A percentile compares a stretch with the other conserved stretches of the same genome.
Evolutionary conservation across 2,888 invertebrate species (phyloP).

Genomic region (Panopea generosa): DNA sequence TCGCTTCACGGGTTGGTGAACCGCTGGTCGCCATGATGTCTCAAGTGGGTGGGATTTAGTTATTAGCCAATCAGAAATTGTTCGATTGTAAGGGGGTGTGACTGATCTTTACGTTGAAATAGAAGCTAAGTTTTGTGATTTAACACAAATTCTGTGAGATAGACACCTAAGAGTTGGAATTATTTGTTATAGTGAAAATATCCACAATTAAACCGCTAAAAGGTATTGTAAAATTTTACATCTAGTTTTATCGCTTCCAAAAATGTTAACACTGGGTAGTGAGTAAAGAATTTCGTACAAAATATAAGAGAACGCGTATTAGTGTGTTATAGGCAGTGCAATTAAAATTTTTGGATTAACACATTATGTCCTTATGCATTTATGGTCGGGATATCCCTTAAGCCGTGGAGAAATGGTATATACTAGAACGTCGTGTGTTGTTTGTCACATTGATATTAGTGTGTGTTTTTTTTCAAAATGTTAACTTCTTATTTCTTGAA

Average conservation of each 20-base stretch:
- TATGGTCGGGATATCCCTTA: slow-evolving; percentile 28
- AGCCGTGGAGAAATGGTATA: slow-evolving; percentile 28
- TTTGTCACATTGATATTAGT: too few species aligned
- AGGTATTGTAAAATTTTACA: slow-evolving; percentile 67
- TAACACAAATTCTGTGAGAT: slow-evolving; percentile 61
- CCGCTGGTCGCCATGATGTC: slow-evolving; percentile 28
- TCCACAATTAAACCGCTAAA: slow-evolving; percentile 59
- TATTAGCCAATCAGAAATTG: slow-evolving; percentile 38
- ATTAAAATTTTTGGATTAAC: background rate
- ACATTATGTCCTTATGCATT: slow-evolving; percentile 21
- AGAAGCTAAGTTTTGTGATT: slow-evolving; percentile 58
- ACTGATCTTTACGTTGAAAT: slow-evolving; percentile 35
- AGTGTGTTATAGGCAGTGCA: background rate
- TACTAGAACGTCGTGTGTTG: too few species aligned
- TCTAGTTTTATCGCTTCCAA: slow-evolving; percentile 46
- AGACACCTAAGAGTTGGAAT: slow-evolving; percentile 63
- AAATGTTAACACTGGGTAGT: slow-evolving; percentile 6
- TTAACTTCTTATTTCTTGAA: too few species aligned
- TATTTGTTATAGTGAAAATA: slow-evolving; percentile 59
- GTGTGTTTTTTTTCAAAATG: too few species aligned
- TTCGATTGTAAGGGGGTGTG: slow-evolving; percentile 23
- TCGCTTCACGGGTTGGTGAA: slow-evolving; percentile 1
- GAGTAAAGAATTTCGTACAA: background rate
- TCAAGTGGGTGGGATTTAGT: slow-evolving; percentile 30
- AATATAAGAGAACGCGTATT: slow-evolving; percentile 4